Evolutionary conservation across 2,888 invertebrate genomes (phyloP), one percentile per base, ranked within the genome.

Genomic region (Cremastinae sp.): DNA sequence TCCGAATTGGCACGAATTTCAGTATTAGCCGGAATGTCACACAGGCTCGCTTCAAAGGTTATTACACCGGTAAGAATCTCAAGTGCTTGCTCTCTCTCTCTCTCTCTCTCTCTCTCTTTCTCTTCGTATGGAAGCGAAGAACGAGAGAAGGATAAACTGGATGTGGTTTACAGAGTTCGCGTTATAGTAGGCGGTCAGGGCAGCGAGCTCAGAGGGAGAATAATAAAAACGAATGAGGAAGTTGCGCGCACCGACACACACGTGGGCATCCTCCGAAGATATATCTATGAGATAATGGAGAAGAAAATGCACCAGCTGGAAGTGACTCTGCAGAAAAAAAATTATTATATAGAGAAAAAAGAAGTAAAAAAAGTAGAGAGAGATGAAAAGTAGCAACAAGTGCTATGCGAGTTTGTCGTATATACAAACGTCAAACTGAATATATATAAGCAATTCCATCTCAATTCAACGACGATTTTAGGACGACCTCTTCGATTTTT

Each of bases 221-320:
- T 51, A 54, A 76, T 64, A 68, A 68, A 71, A 75, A 76, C 62
- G 69, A 73, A 73, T 56, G 68, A 76, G 72, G 76, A 76, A 76
- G 76, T 76, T 73, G 73, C 71, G 41, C 56, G 74, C 28, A 54
- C 47, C 41, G 53, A 49, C 56, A 59, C 38, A 69, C 61, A 62
- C 34, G 22, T 22, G 12, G 8, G 36, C 12, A 56, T 22, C 54
- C 34, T 14, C 14, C 5, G 14, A 45, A 49, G 16, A 18, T 2
- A 18, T 12, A 49, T 49, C 16, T 49, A 49, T 16, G 20, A 49
- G 10, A 49, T 12, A 12, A 28, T 28, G 14, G 45, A 18, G 12
- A 16, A 62, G 22, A n/a, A 10, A 68, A 68, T 58, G 68, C 56
- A 47, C 12, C 43, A 75, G 75, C 62, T 75, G 76, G 51, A 64